These are phyloP conservation scores for Tringa solitaria DNA, from an alignment of 2,113 vertebrate genomes.

Conservation along the genomic window DNA sequence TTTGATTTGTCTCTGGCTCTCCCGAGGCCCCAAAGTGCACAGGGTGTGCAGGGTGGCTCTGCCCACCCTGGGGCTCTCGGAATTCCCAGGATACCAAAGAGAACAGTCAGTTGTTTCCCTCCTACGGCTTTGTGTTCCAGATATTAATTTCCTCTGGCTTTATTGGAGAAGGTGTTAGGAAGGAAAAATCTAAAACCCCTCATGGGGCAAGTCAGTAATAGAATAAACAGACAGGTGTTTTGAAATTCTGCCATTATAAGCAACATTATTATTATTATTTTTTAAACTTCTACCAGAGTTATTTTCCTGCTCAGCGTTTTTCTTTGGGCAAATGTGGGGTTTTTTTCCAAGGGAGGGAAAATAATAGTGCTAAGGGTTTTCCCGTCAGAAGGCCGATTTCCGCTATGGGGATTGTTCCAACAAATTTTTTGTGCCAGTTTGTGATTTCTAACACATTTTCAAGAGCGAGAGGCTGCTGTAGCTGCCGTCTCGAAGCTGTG, in stretches of 20 bases:
- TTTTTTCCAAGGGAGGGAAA: background rate
- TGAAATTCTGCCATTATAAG: background rate
- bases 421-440: background rate
- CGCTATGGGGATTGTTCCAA: background rate
- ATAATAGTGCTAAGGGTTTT: background rate
- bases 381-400: background rate
- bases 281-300: background rate
- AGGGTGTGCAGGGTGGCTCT: background rate
- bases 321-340: background rate
- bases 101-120: background rate
- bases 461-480: background rate
- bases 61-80: background rate
- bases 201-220: background rate
- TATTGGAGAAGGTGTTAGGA: background rate
- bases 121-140: accelerated
- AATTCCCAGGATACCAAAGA: background rate
- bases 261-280: too few species aligned
- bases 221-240: background rate
- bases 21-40: background rate
- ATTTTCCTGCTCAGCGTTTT: background rate
- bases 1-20: background rate
- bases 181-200: background rate
- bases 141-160: background rate
- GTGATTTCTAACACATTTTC: conserved; percentile 10
- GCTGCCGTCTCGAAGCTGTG: background rate